Base-by-base conservation (phyloP, 2,888 invertebrate genomes). In the Neoscelio sp. region DNA sequence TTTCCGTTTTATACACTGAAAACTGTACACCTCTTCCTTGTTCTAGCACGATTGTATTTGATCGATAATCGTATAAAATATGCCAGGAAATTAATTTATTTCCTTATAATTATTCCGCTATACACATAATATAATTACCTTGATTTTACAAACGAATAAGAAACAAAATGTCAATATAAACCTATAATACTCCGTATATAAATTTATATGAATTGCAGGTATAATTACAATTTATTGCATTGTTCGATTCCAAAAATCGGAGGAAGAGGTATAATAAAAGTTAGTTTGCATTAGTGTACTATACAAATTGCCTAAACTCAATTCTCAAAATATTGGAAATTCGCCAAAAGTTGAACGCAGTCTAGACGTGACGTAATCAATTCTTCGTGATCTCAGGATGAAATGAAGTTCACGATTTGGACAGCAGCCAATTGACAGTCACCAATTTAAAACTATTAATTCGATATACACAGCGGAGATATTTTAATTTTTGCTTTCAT, bases 261-360 rank as follows among this genome's bases (percentile, higher is more conserved):
- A 44, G 54, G 26, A 68, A 56, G 35, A 40, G 44, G 54, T 42
- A 68, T 68, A 48, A 48, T 46, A 60, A 64, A 64, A 64, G 62
- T 64, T 38, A 35, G 48, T 38, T 10, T 26, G 15, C 15, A 23
- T 35, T 48, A 13, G 13, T 48, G 15, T 20, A 12, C 48, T 13
- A 15, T 15, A 20, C 48, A 23, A 15, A 64, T 64, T 64, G 62
- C 48, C 38, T 64, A 48, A 64, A 73, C 64, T 64, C 38, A 40
- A 56, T 64, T 73, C 56, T 30, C 48, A 65, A 46, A 56, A 48
- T 64, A 73, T 73, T 73, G 73, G 73, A 73, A 64, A 15, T 13
- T 48, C 2, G 64, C 73, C 73, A 73, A 73, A 73, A 58, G 23
- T 73, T 20, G 56, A 64, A 56, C 73, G 28, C 23, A 48, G 7